Conservation (phyloP, 2,113 vertebrate species). For the Acrocephalus kingi region DNA sequence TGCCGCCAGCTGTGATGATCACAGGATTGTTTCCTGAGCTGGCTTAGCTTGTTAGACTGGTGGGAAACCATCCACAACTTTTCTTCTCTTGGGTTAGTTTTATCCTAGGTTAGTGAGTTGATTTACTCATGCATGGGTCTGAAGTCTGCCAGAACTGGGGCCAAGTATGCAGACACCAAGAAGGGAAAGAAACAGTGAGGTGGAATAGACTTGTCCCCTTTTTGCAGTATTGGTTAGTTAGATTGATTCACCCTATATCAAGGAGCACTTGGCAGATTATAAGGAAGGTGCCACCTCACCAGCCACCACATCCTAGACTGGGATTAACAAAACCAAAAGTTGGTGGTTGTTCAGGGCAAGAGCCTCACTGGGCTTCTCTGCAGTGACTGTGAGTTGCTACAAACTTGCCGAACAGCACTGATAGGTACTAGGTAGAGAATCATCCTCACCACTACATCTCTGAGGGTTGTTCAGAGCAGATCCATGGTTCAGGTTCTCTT, state of each 20-base stretch:
- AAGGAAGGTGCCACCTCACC: background rate
- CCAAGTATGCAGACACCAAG: background rate
- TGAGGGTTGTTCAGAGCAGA: background rate
- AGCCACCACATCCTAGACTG: background rate
- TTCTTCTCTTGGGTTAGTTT: background rate
- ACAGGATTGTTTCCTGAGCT: background rate
- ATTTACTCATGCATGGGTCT: background rate
- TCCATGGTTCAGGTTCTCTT: background rate
- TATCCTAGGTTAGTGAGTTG: background rate
- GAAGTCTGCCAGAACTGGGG: background rate
- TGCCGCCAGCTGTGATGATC: background rate
- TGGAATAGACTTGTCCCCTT: background rate
- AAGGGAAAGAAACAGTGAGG: background rate
- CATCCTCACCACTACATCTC: accelerated
- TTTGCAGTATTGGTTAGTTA: background rate
- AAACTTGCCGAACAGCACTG: background rate
- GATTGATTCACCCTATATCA: background rate
- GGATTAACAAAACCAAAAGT: background rate
- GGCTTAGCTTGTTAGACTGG: background rate
- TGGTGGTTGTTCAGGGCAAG: background rate
- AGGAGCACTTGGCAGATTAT: background rate
- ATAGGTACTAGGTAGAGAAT: accelerated
- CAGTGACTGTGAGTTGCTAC: background rate
- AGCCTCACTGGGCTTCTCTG: background rate
- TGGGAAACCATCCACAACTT: background rate